phyloP scores from a whole-genome alignment of 2,888 invertebrate species.

The Bibio marci region DNA sequence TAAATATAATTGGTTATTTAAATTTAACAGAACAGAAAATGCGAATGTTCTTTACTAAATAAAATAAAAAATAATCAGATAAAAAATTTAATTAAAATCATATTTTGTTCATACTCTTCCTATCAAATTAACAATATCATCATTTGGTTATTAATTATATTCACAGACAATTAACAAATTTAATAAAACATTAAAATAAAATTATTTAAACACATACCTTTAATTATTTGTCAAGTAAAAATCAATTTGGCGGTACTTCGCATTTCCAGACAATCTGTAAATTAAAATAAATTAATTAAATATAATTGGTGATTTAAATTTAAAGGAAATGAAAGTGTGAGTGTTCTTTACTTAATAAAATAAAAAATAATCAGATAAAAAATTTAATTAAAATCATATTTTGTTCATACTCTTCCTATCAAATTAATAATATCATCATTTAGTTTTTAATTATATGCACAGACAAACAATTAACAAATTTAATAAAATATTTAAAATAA shows the following conservation, averaged over 20 bases:
- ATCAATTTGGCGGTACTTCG: background rate
- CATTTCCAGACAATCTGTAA: background rate
- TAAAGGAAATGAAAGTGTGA: too few relatives aligned
- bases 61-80: background rate
- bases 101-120: conserved; percentile 6
- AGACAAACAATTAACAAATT: background rate
- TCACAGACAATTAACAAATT: background rate
- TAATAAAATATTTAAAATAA: background rate
- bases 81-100: conserved; percentile 3
- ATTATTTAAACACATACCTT: background rate
- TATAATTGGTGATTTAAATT: too few relatives aligned
- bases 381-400: conserved; percentile 2
- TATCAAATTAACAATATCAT: background rate
- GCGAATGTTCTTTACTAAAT: background rate
- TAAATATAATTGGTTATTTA: too few relatives aligned
- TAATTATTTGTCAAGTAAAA: background rate
- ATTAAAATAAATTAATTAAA: background rate
- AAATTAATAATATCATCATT: background rate
- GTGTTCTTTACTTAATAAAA: background rate
- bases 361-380: conserved; percentile 2
- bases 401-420: conserved; percentile 5
- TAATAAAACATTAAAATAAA: background rate
- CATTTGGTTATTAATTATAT: background rate
- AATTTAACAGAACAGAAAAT: too few relatives aligned
- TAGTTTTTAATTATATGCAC: background rate